Percentiles rank a stretch among this genome's conserved stretches.
Conservation (phyloP, 2,113 vertebrate species). For the Toxotes jaculatrix region DNA sequence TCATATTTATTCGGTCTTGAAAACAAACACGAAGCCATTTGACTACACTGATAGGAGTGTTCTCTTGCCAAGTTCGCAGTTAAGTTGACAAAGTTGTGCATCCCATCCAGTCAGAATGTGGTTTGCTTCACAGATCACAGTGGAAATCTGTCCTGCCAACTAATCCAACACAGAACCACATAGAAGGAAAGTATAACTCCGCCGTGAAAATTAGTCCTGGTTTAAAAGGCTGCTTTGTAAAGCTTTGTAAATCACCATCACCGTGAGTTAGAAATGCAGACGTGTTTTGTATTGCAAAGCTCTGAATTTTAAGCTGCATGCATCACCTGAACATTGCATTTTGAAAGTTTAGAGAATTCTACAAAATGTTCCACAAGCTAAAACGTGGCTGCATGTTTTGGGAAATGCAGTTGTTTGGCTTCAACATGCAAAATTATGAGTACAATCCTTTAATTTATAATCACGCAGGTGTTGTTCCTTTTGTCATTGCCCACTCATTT, state of each 20-base stretch:
- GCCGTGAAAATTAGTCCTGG: no score
- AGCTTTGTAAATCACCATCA: neutral
- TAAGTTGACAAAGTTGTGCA: no score
- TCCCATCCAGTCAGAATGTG: no score
- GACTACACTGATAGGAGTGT: neutral
- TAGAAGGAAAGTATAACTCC: no score
- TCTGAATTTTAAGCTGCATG: neutral
- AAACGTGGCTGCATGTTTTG: neutral
- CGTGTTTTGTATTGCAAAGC: neutral
- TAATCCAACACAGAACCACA: no score
- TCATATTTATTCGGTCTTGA: neutral
- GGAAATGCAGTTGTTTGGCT: neutral
- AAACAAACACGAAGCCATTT: neutral
- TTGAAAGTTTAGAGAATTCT: neutral
- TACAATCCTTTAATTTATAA: slow-evolving; percentile 36
- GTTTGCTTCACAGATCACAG: no score
- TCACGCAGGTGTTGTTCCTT: slow-evolving; percentile 56
- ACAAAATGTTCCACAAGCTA: neutral
- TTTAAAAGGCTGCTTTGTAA: neutral
- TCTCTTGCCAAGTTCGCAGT: no score
- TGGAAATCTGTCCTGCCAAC: no score
- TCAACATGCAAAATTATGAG: neutral
- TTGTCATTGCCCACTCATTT: slow-evolving; percentile 27
- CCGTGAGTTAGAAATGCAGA: neutral
- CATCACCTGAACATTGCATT: neutral